Conservation (phyloP, 2,888 invertebrate genomes). For the Apocheima hispidaria region DNA sequence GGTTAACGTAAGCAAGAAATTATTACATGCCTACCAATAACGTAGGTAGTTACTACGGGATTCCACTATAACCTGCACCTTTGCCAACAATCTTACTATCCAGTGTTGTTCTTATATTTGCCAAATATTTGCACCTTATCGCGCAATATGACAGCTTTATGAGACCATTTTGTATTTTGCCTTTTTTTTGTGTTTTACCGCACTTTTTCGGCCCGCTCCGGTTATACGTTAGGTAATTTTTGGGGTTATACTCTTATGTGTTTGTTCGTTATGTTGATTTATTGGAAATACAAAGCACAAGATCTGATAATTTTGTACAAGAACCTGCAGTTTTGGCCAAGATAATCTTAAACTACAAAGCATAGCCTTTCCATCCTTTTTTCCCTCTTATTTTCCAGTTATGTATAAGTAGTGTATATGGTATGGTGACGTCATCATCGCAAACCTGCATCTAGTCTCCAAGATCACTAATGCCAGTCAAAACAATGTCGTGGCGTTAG, state of each 20-base stretch:
- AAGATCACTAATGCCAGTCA: slow-evolving; percentile 22
- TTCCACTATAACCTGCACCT: slow-evolving; percentile 59
- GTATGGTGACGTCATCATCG: too few relatives aligned
- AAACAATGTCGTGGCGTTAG: slow-evolving; percentile 24
- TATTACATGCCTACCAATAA: slow-evolving; percentile 29
- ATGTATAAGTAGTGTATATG: too few relatives aligned
- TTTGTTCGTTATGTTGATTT: slow-evolving; percentile 1
- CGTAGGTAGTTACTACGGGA: slow-evolving; percentile 45
- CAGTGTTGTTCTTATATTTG: slow-evolving; percentile 77
- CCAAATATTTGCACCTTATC: slow-evolving; percentile 79
- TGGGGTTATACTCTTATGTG: slow-evolving; percentile 26
- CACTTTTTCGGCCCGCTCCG: slow-evolving; percentile 44
- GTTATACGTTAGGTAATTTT: slow-evolving; percentile 13
- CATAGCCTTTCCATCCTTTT: too few relatives aligned
- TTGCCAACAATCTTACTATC: slow-evolving; percentile 77
- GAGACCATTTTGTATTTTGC: slow-evolving; percentile 56
- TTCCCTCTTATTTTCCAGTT: too few relatives aligned
- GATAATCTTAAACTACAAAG: too few relatives aligned
- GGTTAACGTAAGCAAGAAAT: slow-evolving; percentile 36
- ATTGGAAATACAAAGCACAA: too few relatives aligned
- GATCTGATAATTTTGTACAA: too few relatives aligned
- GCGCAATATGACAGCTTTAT: slow-evolving; percentile 70
- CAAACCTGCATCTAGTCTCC: background rate
- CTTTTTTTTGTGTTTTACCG: slow-evolving; percentile 60
- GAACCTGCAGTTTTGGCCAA: too few relatives aligned